Evolutionary conservation across 1,140 invertebrate genomes (phyloP), one percentile per base, ranked within the genome.

Genomic region (Nebria ingens): DNA sequence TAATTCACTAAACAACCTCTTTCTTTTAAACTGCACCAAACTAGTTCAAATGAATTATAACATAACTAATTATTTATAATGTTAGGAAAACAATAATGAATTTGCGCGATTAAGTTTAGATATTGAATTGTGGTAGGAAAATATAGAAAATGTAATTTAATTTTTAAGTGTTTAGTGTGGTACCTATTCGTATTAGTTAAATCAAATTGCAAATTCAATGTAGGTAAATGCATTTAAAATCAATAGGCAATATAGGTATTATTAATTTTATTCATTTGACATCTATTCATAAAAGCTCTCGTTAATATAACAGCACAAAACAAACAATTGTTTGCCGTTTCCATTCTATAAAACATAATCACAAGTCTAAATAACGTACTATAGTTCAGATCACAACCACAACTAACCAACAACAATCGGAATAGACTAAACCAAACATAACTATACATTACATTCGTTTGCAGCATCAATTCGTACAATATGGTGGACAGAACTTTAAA

Each of bases 401-500:
- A 45, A 45, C 40, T 12, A 9, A 45, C 40, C 6, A 45, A n/a
- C n/a, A 9, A 45, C 40, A 6, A 17, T 17, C 40, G 6, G 9
- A 9, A 17, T 17, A 9, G 40, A 6, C 9, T 4, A 45, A 4
- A 3, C 9, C 40, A 45, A 12, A 45, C 40, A 45, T 45, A 45
- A 45, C 40, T 17, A 12, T 4, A 45, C 40, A 45, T 45, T 34
- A 34, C 6, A 34, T 9, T n/a, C n/a, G n/a, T n/a, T n/a, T 9
- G 15, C 40, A 45, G 3, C 9, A 45, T 4, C 3, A 6, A 17
- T 17, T 45, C 15, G 40, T 45, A 17, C 40, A 45, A 62, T 59
- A 62, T 59, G 52, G 59, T 59, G 58, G 58, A 57, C 58, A 53
- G 53, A 56, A 60, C 54, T 62, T 61, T 59, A 62, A n/a, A n/a